phyloP scores from a whole-genome alignment of 1,140 invertebrate species.

The Zaprionus tsacasi region DNA sequence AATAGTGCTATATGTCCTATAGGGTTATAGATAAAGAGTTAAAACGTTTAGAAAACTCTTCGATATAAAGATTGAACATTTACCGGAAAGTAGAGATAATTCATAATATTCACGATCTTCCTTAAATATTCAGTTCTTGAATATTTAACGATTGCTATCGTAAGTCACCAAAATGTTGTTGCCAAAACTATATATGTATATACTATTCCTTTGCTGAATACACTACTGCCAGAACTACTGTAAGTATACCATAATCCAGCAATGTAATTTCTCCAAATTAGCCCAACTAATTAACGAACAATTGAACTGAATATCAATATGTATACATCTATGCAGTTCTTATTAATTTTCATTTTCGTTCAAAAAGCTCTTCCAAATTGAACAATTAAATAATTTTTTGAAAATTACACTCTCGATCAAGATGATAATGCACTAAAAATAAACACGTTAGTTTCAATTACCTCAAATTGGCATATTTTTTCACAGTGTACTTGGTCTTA shows the following conservation, averaged over 20 bases:
- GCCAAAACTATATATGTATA: conserved; percentile 38
- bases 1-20: conserved; percentile 19
- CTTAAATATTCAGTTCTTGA: conserved; percentile 68
- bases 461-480: conserved; percentile 3
- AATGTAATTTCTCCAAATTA: conserved; percentile 12
- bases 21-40: conserved; percentile 18
- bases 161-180: conserved; percentile 34
- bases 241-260: conserved; percentile 41
- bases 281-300: not conserved
- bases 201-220: conserved; percentile 31
- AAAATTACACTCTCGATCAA: not conserved
- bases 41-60: conserved; percentile 19
- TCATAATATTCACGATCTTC: conserved; percentile 58
- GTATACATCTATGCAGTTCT: not conserved
- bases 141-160: conserved; percentile 74
- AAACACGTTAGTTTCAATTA: not conserved
- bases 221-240: conserved; percentile 27
- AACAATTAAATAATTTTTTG: conserved; percentile 6
- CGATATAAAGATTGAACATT: conserved; percentile 84
- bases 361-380: conserved; percentile 3
- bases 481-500: not conserved
- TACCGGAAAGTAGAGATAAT: conserved; percentile 79
- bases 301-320: conserved; percentile 5
- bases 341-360: conserved; percentile 13
- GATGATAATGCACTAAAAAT: not conserved